Percentiles rank a stretch among this genome's conserved stretches.
Conservation (phyloP, 2,888 invertebrate species). For the Mythimna lalbum region DNA sequence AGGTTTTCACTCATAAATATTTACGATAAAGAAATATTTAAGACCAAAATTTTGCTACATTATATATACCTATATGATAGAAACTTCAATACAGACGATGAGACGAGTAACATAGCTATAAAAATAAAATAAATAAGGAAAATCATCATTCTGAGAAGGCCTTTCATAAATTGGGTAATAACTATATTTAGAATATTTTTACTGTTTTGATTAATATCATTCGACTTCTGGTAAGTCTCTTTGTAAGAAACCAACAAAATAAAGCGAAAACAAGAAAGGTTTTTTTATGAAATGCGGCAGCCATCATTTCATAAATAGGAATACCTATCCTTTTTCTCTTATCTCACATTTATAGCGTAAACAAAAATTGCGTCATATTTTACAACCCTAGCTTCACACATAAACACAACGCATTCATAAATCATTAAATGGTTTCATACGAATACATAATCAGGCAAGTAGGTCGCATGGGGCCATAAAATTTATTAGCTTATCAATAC, state of each 20-base stretch:
- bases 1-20: conserved; percentile 9
- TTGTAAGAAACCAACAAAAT: conserved; percentile 20
- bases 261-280: conserved; percentile 30
- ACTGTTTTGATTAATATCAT: conserved; percentile 1
- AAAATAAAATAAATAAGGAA: neutral
- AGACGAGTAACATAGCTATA: neutral
- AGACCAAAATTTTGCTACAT: neutral
- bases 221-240: neutral
- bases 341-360: conserved; percentile 51
- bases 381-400: conserved; percentile 51
- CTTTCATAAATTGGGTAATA: neutral
- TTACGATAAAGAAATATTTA: neutral
- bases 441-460: conserved; percentile 42
- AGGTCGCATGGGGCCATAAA: conserved; percentile 47
- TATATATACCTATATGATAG: neutral
- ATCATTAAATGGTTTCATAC: conserved; percentile 55
- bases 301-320: conserved; percentile 40
- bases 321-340: conserved; percentile 46
- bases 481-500: conserved; percentile 60
- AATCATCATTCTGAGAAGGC: conserved; percentile 1
- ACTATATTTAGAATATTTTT: conserved; percentile 2
- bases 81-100: neutral
- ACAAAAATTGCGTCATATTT: conserved; percentile 55
- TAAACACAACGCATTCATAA: conserved; percentile 57
- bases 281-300: conserved; percentile 25